A percentile compares a stretch with the other conserved stretches of the same genome.
Evolutionary conservation across 1,140 invertebrate genomes (phyloP).

Genomic region (Drosophila melanica): DNA sequence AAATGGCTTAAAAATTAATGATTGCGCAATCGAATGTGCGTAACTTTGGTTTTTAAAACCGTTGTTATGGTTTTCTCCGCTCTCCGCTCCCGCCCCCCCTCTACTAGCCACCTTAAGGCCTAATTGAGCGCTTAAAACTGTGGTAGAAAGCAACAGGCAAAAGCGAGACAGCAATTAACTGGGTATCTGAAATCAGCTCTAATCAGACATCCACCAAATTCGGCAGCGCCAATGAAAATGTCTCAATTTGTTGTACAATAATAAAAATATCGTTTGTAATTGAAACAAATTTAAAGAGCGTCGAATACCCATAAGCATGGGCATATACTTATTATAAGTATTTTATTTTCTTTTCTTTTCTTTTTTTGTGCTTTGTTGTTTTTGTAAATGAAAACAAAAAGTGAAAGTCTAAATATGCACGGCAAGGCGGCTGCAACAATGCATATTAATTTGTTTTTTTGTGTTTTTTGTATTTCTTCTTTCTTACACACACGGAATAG

Average conservation of each 20-base stretch:
- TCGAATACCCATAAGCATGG: background rate
- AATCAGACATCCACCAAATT: conserved; percentile 36
- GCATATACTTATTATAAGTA: conserved; percentile 28
- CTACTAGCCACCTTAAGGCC: conserved; percentile 12
- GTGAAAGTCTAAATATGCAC: conserved; percentile 77
- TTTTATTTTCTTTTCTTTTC: conserved; percentile 58
- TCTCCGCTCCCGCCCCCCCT: too few relatives aligned
- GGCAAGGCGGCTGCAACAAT: conserved; percentile 67
- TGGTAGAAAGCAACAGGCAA: conserved; percentile 36
- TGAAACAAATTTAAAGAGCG: conserved; percentile 41
- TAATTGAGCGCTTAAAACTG: conserved; percentile 59
- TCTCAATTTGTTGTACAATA: conserved; percentile 46
- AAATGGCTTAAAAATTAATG: conserved; percentile 42
- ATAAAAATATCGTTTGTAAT: conserved; percentile 39
- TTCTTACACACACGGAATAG: conserved; percentile 1
- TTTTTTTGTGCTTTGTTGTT: conserved; percentile 16
- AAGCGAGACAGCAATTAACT: conserved; percentile 52
- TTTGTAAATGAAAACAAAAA: conserved; percentile 70
- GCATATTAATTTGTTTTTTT: conserved; percentile 72
- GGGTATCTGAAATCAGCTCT: conserved; percentile 22
- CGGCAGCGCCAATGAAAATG: conserved; percentile 45
- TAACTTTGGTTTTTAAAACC: conserved; percentile 59
- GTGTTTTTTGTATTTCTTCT: conserved; percentile 46
- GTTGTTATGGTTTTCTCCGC: conserved; percentile 20
- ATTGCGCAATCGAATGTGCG: conserved; percentile 74